These are phyloP conservation scores for Hylyphantes graminicola DNA, from an alignment of 1,140 invertebrate species.

Conservation along the genomic window DNA sequence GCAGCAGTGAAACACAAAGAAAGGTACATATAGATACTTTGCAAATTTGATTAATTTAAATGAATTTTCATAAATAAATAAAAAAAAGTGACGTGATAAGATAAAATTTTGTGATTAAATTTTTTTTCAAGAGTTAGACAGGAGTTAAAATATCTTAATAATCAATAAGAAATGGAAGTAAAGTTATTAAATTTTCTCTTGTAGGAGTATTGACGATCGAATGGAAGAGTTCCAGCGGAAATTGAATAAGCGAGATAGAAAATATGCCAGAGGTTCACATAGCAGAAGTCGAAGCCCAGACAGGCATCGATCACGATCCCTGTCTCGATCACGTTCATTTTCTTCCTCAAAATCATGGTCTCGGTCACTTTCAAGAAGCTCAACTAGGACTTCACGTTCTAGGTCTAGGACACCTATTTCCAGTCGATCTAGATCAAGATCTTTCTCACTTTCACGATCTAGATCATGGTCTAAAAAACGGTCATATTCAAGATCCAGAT, in stretches of 20 bases:
- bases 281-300: slow-evolving; percentile 71
- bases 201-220: slow-evolving; percentile 81
- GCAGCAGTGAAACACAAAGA: slow-evolving; percentile 3
- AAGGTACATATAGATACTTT: slow-evolving; percentile 18
- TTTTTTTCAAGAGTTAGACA: too few species aligned
- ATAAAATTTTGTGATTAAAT: too few species aligned
- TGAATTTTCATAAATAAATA: too few species aligned
- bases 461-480: slow-evolving; percentile 63
- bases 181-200: neutral
- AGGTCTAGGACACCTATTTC: slow-evolving; percentile 35
- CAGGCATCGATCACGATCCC: slow-evolving; percentile 46
- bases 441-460: slow-evolving; percentile 64
- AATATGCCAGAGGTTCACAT: slow-evolving; percentile 64
- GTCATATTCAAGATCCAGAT: slow-evolving; percentile 63
- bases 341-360: slow-evolving; percentile 61
- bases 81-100: too few species aligned
- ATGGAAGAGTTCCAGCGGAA: slow-evolving; percentile 86
- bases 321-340: slow-evolving; percentile 34
- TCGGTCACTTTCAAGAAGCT: slow-evolving; percentile 63
- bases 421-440: slow-evolving; percentile 65
- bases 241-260: slow-evolving; percentile 67
- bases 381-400: slow-evolving; percentile 63
- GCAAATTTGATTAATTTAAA: neutral
- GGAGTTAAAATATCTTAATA: too few species aligned
- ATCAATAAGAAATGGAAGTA: too few species aligned